Base-by-base conservation (phyloP, 2,888 invertebrate species). In the Auanema sp. region DNA sequence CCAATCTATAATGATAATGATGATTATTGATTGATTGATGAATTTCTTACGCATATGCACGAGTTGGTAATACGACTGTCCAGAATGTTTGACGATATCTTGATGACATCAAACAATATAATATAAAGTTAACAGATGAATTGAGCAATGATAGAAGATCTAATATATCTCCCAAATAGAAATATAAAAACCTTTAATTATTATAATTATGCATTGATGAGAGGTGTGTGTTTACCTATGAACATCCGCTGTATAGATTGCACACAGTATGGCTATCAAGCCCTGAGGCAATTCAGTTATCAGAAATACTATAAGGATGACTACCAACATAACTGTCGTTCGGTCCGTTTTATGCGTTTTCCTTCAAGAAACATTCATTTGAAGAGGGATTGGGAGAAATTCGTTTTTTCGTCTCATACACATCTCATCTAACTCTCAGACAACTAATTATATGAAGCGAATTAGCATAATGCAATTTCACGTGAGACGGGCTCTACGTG, bases 271-370 rank as follows among this genome's bases (percentile, higher is more conserved):
- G 42, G 79, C 74, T 21, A 81, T 73, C n/a, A 79, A 64, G 42
- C 77, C 77, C 64, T 77, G 77, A 2, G 91, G 91, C 58, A 89
- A 86, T 83, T 91, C 91, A 76, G 90, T 91, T 5, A 91, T 82
- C 51, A 91, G 86, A 84, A 91, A 91, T 61, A 91, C 87, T 50
- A 90, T 86, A 10, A 91, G 90, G n/a, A 91, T 90, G 0, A 89
- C 89, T 60, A 91, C 90, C 47, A 91, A 85, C 83, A 90, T 90
- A 42, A 90, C 86, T 1, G 91, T 91, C 70, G 91, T 90, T 71
- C 90, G 88, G 83, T 90, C 82, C 8, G 79, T 64, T 16, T 60
- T 66, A 33, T 62, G 60, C 10, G 61, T 62, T 43, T 72, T 72
- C 51, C 72, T 69, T 58, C n/a, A 62, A 61, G 10, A 40, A 44